phyloP scores from a whole-genome alignment of 2,888 invertebrate species.

The Baccha elongata region DNA sequence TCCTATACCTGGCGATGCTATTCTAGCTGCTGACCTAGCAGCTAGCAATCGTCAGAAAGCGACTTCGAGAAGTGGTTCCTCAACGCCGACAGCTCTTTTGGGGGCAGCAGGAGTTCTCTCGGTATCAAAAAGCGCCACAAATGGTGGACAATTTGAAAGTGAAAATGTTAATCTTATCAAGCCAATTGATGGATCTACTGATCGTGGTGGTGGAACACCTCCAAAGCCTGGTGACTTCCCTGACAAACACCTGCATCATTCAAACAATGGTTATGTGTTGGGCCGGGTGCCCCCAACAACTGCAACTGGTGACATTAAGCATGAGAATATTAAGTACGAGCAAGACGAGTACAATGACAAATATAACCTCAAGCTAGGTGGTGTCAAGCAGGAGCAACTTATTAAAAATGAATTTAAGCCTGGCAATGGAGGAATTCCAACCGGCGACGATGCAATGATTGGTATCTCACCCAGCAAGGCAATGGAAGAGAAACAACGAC shows the following conservation, averaged over 20 bases:
- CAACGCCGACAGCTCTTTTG: constrained; percentile 40
- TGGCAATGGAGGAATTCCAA: constrained; percentile 62
- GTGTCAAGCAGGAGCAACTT: constrained; percentile 73
- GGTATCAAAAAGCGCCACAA: constrained; percentile 31
- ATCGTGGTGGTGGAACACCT: constrained; percentile 63
- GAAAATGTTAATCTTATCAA: constrained; percentile 47
- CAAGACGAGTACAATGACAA: constrained; percentile 67
- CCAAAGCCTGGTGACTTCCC: constrained; percentile 46
- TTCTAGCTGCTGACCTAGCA: constrained; percentile 63
- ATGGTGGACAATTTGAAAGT: constrained; percentile 51
- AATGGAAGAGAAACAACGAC: constrained; percentile 63
- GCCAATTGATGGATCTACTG: constrained; percentile 45
- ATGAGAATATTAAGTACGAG: constrained; percentile 75
- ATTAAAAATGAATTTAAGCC: constrained; percentile 78
- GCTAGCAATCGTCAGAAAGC: constrained; percentile 55
- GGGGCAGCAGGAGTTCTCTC: constrained; percentile 6
- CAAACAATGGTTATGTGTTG: constrained; percentile 55
- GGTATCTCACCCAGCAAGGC: constrained; percentile 27
- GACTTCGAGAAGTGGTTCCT: constrained; percentile 31
- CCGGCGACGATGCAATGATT: constrained; percentile 57
- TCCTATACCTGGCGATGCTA: constrained; percentile 66
- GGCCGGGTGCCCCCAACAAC: constrained; percentile 45
- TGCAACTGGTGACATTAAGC: constrained; percentile 76
- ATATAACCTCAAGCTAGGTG: constrained; percentile 55
- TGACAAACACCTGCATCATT: constrained; percentile 56